A percentile compares a stretch with the other conserved stretches of the same genome.
These are phyloP conservation scores for Thaumatotibia leucotreta DNA, from an alignment of 1,140 invertebrate genomes.

Conservation along the genomic window DNA sequence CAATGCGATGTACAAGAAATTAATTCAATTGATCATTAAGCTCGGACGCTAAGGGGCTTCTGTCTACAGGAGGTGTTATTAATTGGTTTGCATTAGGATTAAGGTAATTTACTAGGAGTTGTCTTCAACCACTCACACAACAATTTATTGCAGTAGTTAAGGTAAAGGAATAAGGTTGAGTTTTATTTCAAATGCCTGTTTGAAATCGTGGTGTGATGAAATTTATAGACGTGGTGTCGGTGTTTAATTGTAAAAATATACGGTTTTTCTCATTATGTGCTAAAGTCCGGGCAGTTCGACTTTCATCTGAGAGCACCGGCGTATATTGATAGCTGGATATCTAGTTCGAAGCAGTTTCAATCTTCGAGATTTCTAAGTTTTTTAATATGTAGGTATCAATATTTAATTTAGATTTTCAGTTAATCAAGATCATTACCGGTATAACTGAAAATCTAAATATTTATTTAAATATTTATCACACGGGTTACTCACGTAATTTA, in stretches of 20 bases:
- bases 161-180: background rate
- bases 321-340: background rate
- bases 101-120: background rate
- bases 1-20: slow-evolving; percentile 10
- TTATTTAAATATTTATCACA: too few species aligned
- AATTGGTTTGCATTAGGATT: background rate
- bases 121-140: background rate
- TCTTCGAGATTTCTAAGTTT: too few species aligned
- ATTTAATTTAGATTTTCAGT: too few species aligned
- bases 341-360: too few species aligned
- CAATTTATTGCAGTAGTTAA: background rate
- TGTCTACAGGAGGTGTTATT: background rate
- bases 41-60: background rate
- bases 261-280: background rate
- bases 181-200: background rate
- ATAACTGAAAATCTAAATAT: too few species aligned
- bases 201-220: background rate
- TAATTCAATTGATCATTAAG: slow-evolving; percentile 12
- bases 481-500: too few species aligned
- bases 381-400: too few species aligned
- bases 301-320: background rate
- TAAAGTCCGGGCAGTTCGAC: background rate
- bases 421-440: too few species aligned
- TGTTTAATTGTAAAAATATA: slow-evolving; percentile 1
- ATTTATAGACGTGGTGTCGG: background rate